Evolutionary conservation across 2,113 vertebrate species (phyloP), one percentile per base, ranked within the genome.

Genomic region (Pteruthius melanotis): DNA sequence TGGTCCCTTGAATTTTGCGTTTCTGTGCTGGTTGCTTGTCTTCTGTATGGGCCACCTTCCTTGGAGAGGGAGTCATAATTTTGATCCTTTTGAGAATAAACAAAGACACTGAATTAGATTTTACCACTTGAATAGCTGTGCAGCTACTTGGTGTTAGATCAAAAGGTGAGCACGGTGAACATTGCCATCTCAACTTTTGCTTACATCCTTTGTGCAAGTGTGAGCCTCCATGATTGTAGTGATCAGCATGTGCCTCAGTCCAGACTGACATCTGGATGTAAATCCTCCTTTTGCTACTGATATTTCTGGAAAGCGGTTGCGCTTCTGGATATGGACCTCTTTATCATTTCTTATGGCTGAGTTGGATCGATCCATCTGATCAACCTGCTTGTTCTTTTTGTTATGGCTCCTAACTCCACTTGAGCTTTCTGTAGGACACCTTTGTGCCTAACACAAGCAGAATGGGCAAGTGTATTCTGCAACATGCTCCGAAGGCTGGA

Each of bases 241-340:
- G 30, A 18, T 37, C 42, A 49, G 42, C 45, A 63, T 26, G 13
- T 63, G 47, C 52, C 42, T 59, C 53, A 7, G n/a, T 35, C 54
- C 45, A 35, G 26, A 11, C 40, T 31, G 39, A 31, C 26, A 26
- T 52, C 4, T 28, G 52, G 26, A 3, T 76, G 35, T 37, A n/a
- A 75, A 42, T 75, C 40, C 26, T 82, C 2, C 3, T 61, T 78
- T 45, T 72, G 7, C 26, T 64, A 1, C 33, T 0, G 4, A 19
- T 23, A 33, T 50, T 80, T 49, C 31, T 0, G 1, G 60, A 78
- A n/a, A 13, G 24, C 11, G 4, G 2, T 42, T 79, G 11, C 0
- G 0, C 30, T 86, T 76, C 68, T 0, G 0, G 24, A 9, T n/a
- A 12, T 0, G 1, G 24, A 11, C 11, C 53, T 37, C 49, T 45